phyloP scores from a whole-genome alignment of 2,888 invertebrate species.

The Caenorhabditis sulstoni region DNA sequence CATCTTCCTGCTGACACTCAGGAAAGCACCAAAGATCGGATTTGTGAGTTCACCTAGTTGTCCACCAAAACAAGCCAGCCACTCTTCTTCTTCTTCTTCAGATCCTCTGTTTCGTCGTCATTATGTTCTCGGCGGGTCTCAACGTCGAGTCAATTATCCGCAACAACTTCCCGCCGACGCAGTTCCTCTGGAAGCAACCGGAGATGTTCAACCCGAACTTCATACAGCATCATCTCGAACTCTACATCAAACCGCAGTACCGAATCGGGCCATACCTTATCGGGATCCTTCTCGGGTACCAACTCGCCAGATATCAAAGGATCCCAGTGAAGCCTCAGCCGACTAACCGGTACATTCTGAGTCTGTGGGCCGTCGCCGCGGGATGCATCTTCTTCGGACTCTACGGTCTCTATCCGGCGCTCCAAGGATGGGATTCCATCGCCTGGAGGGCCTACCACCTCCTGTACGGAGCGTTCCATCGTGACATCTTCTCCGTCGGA shows the following conservation, averaged over 20 bases:
- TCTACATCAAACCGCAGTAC: constrained; percentile 80
- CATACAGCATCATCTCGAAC: constrained; percentile 79
- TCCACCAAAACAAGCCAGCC: not conserved
- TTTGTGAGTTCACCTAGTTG: constrained; percentile 43
- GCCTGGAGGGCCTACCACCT: constrained; percentile 78
- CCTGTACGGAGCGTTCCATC: constrained; percentile 79
- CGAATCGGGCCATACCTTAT: constrained; percentile 77
- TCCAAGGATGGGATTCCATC: constrained; percentile 76
- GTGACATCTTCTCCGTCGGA: constrained; percentile 80
- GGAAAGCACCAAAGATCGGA: constrained; percentile 73
- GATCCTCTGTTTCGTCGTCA: constrained; percentile 65
- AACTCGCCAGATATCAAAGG: constrained; percentile 73
- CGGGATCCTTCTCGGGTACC: constrained; percentile 79
- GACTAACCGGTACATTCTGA: constrained; percentile 24
- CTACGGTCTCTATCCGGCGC: constrained; percentile 79
- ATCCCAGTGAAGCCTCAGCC: constrained; percentile 61
- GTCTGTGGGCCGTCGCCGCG: constrained; percentile 69
- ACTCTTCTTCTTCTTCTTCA: constrained; percentile 26
- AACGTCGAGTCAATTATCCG: constrained; percentile 74
- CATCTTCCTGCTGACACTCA: constrained; percentile 76
- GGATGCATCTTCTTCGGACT: constrained; percentile 73
- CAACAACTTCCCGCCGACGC: constrained; percentile 80
- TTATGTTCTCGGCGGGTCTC: constrained; percentile 69
- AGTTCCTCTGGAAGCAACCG: constrained; percentile 80
- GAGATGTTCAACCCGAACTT: constrained; percentile 79